Conservation (phyloP, 2,797 vertebrate genomes). For the Eupleurogrammus muticus region DNA sequence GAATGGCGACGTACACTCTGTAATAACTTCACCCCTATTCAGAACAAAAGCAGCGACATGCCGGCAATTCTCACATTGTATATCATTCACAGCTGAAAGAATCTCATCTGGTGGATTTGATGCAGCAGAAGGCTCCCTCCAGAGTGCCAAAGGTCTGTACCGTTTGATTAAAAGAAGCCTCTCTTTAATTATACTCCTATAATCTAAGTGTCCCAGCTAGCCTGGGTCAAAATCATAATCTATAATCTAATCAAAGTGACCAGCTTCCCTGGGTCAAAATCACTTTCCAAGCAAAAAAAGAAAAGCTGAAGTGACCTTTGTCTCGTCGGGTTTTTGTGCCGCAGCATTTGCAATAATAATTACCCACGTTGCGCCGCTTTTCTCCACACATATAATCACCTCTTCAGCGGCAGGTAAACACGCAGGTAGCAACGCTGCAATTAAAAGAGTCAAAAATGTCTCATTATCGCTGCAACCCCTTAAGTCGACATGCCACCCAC, state of each 20-base stretch:
- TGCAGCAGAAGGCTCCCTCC: constrained; percentile 19
- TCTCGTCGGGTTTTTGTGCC: background rate
- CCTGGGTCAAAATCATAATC: background rate
- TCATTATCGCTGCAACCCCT: background rate
- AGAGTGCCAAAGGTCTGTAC: constrained; percentile 1
- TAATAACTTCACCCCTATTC: background rate
- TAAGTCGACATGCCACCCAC: constrained; percentile 8
- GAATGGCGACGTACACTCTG: background rate
- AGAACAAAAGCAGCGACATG: constrained; percentile 21
- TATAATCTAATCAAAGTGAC: constrained; percentile 17
- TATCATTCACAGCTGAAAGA: constrained; percentile 8
- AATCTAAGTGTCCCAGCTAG: constrained; percentile 15
- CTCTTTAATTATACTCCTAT: constrained; percentile 15
- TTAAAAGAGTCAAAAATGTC: constrained; percentile 18
- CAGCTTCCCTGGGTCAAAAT: background rate
- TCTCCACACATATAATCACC: background rate
- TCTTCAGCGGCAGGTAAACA: background rate
- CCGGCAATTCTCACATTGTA: constrained; percentile 13
- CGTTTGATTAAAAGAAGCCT: constrained; percentile 34
- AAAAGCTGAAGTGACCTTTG: background rate
- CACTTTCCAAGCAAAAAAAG: constrained; percentile 1
- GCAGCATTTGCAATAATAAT: no score
- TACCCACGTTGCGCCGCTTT: background rate
- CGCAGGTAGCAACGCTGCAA: background rate
- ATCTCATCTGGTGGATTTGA: constrained; percentile 26